Percentiles rank a stretch among this genome's conserved stretches.
These are phyloP conservation scores for Monopis laevigella DNA, from an alignment of 2,888 invertebrate genomes.

Conservation along the genomic window DNA sequence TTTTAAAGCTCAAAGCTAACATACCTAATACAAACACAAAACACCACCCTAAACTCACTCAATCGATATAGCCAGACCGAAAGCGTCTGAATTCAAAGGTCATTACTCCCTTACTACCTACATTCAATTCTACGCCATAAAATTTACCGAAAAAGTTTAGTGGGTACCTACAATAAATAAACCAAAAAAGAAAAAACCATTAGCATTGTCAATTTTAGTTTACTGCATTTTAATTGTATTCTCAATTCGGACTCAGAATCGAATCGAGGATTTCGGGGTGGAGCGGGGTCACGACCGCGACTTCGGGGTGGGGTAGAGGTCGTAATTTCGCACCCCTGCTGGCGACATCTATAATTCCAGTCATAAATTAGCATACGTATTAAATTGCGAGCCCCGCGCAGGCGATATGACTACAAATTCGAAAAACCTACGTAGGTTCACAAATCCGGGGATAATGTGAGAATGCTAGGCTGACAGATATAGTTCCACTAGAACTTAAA, in stretches of 20 bases:
- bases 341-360: conserved; percentile 61
- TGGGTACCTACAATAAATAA: conserved; percentile 7
- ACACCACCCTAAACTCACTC: no score
- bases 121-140: conserved; percentile 6
- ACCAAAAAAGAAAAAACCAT: conserved; percentile 27
- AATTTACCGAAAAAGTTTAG: no score
- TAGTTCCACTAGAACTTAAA: no score
- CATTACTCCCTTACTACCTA: no score
- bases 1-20: no score
- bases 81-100: no score
- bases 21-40: no score
- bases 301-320: conserved; percentile 28
- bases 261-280: conserved; percentile 32
- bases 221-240: conserved; percentile 38
- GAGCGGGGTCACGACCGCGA: conserved; percentile 18
- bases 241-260: conserved; percentile 20
- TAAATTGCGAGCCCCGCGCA: conserved; percentile 42
- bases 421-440: conserved; percentile 37
- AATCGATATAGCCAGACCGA: no score
- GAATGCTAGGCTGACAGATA: no score
- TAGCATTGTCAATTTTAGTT: conserved; percentile 22
- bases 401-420: conserved; percentile 35
- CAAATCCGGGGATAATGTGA: conserved; percentile 27
- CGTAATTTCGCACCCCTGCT: conserved; percentile 50
- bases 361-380: conserved; percentile 65